Evolutionary conservation across 2,113 vertebrate genomes (phyloP).

Genomic region (Indicator indicator): DNA sequence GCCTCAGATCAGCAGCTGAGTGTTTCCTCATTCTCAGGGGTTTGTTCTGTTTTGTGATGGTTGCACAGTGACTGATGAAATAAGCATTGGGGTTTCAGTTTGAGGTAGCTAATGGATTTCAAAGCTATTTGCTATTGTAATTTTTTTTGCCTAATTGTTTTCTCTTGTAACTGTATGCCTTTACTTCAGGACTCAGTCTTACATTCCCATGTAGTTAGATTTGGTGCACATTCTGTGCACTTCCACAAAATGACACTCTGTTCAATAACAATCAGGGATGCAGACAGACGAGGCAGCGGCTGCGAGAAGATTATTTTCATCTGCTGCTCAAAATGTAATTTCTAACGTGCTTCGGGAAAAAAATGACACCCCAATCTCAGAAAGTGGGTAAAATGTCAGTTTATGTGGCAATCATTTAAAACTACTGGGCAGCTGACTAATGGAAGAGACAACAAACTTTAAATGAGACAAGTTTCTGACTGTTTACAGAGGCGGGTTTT

Average conservation of each 20-base stretch:
- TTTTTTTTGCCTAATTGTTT: constrained; percentile 47
- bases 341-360: constrained; percentile 14
- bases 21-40: not conserved
- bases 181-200: constrained; percentile 40
- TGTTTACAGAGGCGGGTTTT: not conserved
- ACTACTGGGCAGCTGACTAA: constrained; percentile 30
- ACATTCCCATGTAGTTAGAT: not conserved
- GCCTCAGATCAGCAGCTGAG: not conserved
- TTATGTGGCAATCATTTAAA: constrained; percentile 1
- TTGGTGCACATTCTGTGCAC: constrained; percentile 8
- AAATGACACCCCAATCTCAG: not conserved
- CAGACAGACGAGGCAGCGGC: not conserved
- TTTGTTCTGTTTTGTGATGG: not conserved
- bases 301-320: constrained; percentile 18
- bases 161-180: constrained; percentile 37
- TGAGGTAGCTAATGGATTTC: constrained; percentile 57
- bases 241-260: not conserved
- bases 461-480: constrained; percentile 17
- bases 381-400: constrained; percentile 10
- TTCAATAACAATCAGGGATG: constrained; percentile 19
- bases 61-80: not conserved
- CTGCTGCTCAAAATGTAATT: constrained; percentile 28
- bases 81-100: constrained; percentile 25
- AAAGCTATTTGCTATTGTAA: constrained; percentile 35
- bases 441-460: not conserved